A percentile compares a stretch with the other conserved stretches of the same genome.
Evolutionary conservation across 2,113 vertebrate genomes (phyloP).

Genomic region (Pica pica): DNA sequence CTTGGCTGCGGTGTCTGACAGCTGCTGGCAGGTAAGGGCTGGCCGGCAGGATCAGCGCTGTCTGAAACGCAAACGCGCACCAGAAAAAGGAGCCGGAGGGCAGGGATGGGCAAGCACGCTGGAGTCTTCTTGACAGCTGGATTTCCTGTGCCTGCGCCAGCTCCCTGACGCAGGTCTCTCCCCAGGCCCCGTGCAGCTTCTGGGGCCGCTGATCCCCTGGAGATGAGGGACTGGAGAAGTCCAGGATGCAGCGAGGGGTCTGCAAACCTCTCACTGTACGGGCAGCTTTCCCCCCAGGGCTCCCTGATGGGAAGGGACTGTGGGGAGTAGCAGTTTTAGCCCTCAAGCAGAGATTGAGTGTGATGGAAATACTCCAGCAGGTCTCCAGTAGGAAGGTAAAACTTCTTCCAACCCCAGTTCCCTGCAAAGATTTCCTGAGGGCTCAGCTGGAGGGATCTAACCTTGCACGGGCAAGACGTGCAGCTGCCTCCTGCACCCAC

Average conservation of each 20-base stretch:
- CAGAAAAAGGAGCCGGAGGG: constrained; percentile 26
- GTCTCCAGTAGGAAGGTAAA: background rate
- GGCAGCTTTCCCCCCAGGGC: fast-evolving
- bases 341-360: background rate
- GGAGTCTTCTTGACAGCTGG: constrained; percentile 33
- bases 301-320: fast-evolving
- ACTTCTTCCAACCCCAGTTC: background rate
- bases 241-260: fast-evolving
- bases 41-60: constrained; percentile 13
- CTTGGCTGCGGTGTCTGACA: constrained; percentile 52
- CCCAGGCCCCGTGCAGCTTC: background rate
- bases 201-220: background rate
- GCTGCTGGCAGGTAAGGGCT: constrained; percentile 61
- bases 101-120: constrained; percentile 19
- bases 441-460: background rate
- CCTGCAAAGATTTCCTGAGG: background rate
- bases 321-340: background rate
- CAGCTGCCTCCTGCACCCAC: background rate
- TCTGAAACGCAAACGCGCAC: constrained; percentile 20
- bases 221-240: background rate
- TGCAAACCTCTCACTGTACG: fast-evolving
- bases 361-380: background rate
- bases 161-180: background rate
- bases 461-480: fast-evolving
- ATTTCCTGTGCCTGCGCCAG: constrained; percentile 37